Evolutionary conservation across 1,140 invertebrate species (phyloP).

Genomic region (Reticulitermes speratus): DNA sequence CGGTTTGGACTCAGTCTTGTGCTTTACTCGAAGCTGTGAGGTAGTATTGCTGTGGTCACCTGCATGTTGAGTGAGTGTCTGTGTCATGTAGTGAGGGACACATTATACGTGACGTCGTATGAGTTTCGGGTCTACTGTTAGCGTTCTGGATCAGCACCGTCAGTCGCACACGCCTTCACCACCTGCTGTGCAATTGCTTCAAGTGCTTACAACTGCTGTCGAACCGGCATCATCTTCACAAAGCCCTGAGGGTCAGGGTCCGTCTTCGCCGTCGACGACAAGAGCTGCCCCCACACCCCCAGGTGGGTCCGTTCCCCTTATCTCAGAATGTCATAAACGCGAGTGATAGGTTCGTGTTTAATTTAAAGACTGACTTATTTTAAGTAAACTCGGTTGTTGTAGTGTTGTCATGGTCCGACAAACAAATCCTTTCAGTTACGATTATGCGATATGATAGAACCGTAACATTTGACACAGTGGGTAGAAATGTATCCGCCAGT

Average conservation of each 20-base stretch:
- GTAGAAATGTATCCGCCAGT: neutral
- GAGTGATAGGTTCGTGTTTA: no score
- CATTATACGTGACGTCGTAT: neutral
- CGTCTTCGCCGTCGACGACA: slow-evolving; percentile 6
- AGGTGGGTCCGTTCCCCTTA: neutral
- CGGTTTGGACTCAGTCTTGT: neutral
- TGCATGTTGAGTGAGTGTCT: neutral
- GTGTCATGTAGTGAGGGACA: slow-evolving; percentile 1
- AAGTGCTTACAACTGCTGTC: neutral
- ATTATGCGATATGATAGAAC: neutral
- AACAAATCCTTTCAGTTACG: no score
- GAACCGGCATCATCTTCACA: neutral
- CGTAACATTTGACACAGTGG: neutral
- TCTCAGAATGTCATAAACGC: neutral
- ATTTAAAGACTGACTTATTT: no score
- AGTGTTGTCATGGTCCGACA: neutral
- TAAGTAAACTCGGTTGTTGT: neutral
- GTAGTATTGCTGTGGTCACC: neutral
- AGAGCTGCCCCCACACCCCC: neutral
- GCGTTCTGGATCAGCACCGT: neutral
- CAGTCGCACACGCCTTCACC: neutral
- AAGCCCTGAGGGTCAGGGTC: neutral
- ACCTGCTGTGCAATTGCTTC: neutral
- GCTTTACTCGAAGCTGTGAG: neutral
- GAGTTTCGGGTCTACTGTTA: neutral